phyloP scores from a whole-genome alignment of 1,140 invertebrate genomes.

The Bombus picipes region DNA sequence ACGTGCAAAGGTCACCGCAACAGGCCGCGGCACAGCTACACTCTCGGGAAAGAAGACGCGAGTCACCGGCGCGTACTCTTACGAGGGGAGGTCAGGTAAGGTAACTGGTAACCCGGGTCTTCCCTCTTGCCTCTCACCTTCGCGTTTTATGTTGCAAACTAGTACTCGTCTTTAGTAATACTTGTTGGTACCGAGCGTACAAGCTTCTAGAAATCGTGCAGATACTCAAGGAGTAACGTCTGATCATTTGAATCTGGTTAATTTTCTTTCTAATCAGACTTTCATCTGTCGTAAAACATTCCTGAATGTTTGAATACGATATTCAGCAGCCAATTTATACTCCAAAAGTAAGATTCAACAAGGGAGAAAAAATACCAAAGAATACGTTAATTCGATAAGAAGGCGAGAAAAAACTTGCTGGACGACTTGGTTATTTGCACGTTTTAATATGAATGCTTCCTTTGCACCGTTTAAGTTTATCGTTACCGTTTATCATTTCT shows the following conservation, averaged over 20 bases:
- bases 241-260: background rate
- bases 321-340: background rate
- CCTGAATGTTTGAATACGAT: background rate
- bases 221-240: background rate
- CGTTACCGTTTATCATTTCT: background rate
- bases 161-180: constrained; percentile 66
- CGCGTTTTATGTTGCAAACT: constrained; percentile 66
- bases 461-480: background rate
- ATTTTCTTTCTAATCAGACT: constrained; percentile 1
- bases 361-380: background rate
- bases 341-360: background rate
- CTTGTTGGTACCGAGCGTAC: constrained; percentile 32
- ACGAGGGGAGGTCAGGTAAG: constrained; percentile 69
- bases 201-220: constrained; percentile 30
- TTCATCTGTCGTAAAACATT: background rate
- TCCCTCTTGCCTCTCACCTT: constrained; percentile 67
- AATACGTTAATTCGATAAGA: background rate
- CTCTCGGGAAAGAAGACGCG: constrained; percentile 67
- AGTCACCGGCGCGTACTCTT: constrained; percentile 68
- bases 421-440: background rate
- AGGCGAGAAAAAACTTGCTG: background rate
- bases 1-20: constrained; percentile 68
- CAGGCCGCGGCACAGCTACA: constrained; percentile 57
- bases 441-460: background rate
- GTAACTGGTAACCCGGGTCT: constrained; percentile 68